Percentiles rank a stretch among this genome's conserved stretches.
These are phyloP conservation scores for Mugil cephalus DNA, from an alignment of 2,113 vertebrate species.

Conservation along the genomic window DNA sequence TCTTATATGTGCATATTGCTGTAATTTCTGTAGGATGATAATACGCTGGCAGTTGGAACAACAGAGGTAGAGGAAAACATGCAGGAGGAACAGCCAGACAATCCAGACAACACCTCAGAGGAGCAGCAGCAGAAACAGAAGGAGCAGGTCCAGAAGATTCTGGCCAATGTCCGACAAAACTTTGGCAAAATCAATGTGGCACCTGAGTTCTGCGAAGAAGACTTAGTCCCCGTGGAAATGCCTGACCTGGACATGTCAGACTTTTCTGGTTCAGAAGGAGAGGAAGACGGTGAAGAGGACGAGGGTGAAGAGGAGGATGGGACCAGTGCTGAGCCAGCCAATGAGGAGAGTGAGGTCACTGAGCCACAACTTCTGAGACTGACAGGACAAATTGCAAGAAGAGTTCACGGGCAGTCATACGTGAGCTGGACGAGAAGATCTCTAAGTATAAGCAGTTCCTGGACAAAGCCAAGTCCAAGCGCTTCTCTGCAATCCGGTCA, in stretches of 20 bases:
- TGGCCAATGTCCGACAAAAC: conserved; percentile 91
- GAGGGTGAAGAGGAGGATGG: conserved; percentile 63
- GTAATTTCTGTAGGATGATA: conserved; percentile 54
- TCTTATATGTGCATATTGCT: not conserved
- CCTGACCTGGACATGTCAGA: conserved; percentile 84
- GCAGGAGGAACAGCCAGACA: conserved; percentile 56
- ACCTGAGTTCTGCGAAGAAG: conserved; percentile 92
- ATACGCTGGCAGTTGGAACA: conserved; percentile 24
- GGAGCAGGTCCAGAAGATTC: conserved; percentile 85
- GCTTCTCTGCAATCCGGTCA: conserved; percentile 95
- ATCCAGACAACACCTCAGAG: not conserved
- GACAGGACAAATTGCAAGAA: conserved; percentile 48
- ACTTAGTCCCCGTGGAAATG: conserved; percentile 92
- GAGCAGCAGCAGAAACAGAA: conserved; percentile 57
- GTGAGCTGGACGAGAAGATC: conserved; percentile 93
- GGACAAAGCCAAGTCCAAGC: conserved; percentile 93
- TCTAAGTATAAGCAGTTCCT: conserved; percentile 94
- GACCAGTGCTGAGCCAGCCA: conserved; percentile 7
- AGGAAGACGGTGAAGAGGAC: conserved; percentile 68
- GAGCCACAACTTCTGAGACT: not conserved
- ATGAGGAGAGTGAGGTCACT: conserved; percentile 17
- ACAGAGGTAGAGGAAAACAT: conserved; percentile 40
- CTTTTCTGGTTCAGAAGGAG: conserved; percentile 82
- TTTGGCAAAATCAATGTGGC: conserved; percentile 94
- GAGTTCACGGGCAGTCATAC: conserved; percentile 83